A percentile compares a stretch with the other conserved stretches of the same genome.
Conservation (phyloP, 2,797 vertebrate species). For the Tapera naevia region DNA sequence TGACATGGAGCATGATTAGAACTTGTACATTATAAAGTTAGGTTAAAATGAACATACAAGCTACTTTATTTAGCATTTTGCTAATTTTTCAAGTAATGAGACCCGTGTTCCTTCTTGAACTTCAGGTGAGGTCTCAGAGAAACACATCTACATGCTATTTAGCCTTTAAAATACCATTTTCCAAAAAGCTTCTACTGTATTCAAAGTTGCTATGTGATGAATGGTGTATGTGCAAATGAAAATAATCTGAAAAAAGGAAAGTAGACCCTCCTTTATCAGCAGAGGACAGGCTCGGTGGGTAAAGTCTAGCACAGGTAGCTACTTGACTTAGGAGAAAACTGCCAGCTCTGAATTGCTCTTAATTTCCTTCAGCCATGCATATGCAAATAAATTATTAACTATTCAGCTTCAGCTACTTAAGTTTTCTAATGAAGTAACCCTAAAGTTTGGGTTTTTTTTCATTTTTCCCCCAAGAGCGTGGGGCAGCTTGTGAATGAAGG, state of each 20-base stretch:
- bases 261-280: neutral
- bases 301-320: neutral
- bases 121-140: neutral
- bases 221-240: neutral
- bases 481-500: neutral
- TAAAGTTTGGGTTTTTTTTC: neutral
- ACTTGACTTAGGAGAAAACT: neutral
- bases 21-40: neutral
- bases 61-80: neutral
- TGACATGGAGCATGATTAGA: neutral
- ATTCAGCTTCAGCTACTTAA: neutral
- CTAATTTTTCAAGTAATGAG: neutral
- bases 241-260: neutral
- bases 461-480: neutral
- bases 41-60: neutral
- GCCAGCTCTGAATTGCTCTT: neutral
- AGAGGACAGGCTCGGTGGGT: neutral
- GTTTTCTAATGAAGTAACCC: neutral
- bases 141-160: neutral
- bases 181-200: neutral
- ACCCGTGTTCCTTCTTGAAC: neutral
- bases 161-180: neutral
- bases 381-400: neutral
- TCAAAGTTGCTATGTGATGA: neutral
- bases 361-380: neutral